Evolutionary conservation across 2,888 invertebrate genomes (phyloP).

Genomic region (Esperia sulphurella): DNA sequence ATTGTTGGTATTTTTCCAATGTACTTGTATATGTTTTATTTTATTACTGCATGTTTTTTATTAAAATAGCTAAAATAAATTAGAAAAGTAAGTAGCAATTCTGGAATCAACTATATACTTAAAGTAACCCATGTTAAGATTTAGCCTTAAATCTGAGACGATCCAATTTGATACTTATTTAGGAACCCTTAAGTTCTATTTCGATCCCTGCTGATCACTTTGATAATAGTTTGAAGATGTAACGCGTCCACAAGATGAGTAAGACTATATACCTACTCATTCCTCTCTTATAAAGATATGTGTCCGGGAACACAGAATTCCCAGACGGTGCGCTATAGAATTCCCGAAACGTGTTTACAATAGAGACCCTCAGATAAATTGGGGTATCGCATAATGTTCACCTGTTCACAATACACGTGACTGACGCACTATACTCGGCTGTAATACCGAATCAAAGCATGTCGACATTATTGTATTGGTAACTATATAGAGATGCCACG

Average conservation of each 20-base stretch:
- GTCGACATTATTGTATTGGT: constrained; percentile 1
- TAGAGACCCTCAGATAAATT: constrained; percentile 23
- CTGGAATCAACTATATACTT: too few relatives aligned
- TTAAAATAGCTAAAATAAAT: too few relatives aligned
- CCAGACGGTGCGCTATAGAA: not conserved
- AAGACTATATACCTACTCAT: not conserved
- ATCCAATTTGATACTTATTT: too few relatives aligned
- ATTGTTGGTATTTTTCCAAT: too few relatives aligned
- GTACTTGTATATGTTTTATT: too few relatives aligned
- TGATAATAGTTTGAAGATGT: not conserved
- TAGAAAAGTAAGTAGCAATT: too few relatives aligned
- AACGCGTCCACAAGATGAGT: not conserved
- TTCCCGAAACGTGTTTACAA: not conserved
- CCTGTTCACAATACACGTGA: constrained; percentile 18
- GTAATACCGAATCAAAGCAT: constrained; percentile 12
- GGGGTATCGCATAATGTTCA: constrained; percentile 37
- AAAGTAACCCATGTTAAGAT: too few relatives aligned
- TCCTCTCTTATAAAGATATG: too few relatives aligned
- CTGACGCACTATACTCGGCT: constrained; percentile 13
- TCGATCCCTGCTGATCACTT: not conserved
- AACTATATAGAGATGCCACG: not conserved
- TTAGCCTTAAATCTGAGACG: too few relatives aligned
- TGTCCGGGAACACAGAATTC: too few relatives aligned
- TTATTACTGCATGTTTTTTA: too few relatives aligned
- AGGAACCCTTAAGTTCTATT: not conserved